These are phyloP conservation scores for Eupithecia abbreviata DNA, from an alignment of 2,888 invertebrate genomes.

Conservation along the genomic window DNA sequence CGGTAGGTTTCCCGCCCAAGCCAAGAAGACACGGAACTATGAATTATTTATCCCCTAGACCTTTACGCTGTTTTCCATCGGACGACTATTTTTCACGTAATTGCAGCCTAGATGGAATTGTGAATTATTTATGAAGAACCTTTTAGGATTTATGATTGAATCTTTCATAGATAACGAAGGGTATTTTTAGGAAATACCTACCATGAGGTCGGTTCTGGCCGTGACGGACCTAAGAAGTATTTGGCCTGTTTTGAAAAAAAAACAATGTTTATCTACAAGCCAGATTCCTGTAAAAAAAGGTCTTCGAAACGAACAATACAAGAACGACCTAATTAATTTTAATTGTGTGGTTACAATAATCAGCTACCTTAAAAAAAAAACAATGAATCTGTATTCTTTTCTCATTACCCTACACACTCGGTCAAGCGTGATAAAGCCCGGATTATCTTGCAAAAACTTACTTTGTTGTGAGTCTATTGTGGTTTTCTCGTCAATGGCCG, in stretches of 20 bases:
- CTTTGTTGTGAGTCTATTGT: background rate
- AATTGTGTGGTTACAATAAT: background rate
- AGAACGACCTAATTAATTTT: background rate
- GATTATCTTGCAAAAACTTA: conserved; percentile 5
- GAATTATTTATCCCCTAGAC: conserved; percentile 35
- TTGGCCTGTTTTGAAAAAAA: background rate
- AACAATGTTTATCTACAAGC: too few relatives aligned
- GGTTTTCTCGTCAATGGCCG: background rate
- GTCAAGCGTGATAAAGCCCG: conserved; percentile 2
- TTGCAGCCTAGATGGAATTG: conserved; percentile 1
- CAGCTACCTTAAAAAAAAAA: background rate
- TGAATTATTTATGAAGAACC: conserved; percentile 14
- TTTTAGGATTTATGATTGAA: conserved; percentile 5
- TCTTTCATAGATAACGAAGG: conserved; percentile 6
- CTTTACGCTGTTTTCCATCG: background rate
- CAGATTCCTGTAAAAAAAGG: background rate
- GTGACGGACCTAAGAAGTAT: background rate
- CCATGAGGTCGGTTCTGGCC: too few relatives aligned
- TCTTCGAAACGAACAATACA: background rate
- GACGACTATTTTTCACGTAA: conserved; percentile 9
- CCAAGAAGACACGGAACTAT: background rate
- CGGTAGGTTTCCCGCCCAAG: background rate
- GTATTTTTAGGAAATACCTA: background rate
- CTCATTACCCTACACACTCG: conserved; percentile 1
- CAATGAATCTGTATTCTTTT: conserved; percentile 4